Base-by-base conservation (phyloP, 2,113 vertebrate genomes). In the Caranx ignobilis region DNA sequence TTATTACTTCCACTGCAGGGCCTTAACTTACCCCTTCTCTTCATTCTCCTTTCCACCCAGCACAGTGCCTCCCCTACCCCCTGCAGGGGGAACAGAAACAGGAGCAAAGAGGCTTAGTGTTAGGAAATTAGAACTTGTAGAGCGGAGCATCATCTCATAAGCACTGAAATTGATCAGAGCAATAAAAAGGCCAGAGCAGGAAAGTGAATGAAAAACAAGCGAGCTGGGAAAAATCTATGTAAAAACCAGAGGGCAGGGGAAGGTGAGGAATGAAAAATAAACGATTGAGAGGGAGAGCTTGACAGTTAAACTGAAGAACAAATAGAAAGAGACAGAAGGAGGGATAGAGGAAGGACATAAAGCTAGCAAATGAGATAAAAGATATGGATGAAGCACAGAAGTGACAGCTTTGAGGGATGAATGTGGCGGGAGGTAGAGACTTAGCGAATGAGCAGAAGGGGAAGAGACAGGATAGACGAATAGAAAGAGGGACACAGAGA, bases 11-110 rank as follows among this genome's bases (percentile, higher is more conserved):
- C 26, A 75, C 61, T 88, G 67, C 37, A 83, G 77, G 18, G 78
- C 73, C 55, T 88, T 71, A 69, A 91, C 93, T 92, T 84, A 95
- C 94, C 89, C 88, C 41, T 89, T 75, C 41, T 86, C 83, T 73
- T 89, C 85, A 47, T 62, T 90, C 79, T 91, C 92, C 62, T 90
- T 90, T n/a, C 79, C 76, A 75, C 90, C 85, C 63, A 75, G 66
- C 63, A 77, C 68, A 48, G 75, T 87, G 57, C 74, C 77, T 77
- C 62, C 82, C 71, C 64, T 74, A 78, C 63, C 75, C 11, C 73
- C 94, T 94, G 84, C 75, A 84, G 78, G 61, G 57, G 9, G 68
- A 11, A 74, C 57, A 75, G 63, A 82, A 80, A 68, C 66, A 63
- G 31, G 19, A 74, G 37, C 52, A 70, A 73, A 82, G 61, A 76